Conservation (phyloP, 2,113 vertebrate species). For the Sapajus apella region DNA sequence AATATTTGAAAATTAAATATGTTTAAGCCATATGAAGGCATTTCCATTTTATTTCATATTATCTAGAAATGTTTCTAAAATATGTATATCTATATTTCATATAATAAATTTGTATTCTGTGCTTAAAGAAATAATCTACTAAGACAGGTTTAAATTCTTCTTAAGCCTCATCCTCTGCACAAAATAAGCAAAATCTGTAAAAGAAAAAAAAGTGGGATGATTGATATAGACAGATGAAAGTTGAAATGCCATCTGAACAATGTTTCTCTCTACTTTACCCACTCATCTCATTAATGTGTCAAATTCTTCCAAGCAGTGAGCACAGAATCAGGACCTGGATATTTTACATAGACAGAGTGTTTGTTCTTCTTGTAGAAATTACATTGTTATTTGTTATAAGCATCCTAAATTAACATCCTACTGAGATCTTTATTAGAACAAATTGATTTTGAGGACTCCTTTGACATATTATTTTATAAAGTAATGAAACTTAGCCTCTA, state of each 20-base stretch:
- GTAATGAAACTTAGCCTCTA: slow-evolving; percentile 38
- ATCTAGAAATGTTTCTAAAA: slow-evolving; percentile 5
- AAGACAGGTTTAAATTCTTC: background rate
- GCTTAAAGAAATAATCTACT: background rate
- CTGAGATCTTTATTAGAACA: slow-evolving; percentile 74
- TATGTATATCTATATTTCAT: background rate
- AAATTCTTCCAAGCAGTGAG: slow-evolving; percentile 5
- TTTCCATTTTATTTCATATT: background rate
- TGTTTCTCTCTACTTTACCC: background rate
- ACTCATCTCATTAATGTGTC: background rate
- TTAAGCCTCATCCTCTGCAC: background rate
- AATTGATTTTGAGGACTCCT: slow-evolving; percentile 63
- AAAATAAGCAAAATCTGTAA: slow-evolving; percentile 16
- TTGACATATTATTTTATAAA: slow-evolving; percentile 73
- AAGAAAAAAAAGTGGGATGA: background rate
- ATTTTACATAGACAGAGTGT: background rate
- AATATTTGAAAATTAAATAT: slow-evolving; percentile 33
- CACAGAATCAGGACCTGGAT: slow-evolving; percentile 56
- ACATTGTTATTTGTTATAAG: slow-evolving; percentile 77
- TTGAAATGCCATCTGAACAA: background rate
- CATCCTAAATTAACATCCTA: slow-evolving; percentile 73
- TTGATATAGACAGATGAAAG: background rate
- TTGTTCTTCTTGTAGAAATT: slow-evolving; percentile 76
- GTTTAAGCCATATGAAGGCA: background rate
- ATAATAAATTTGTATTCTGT: background rate